Conservation (phyloP, 2,113 vertebrate genomes). For the Vicugna pacos region DNA sequence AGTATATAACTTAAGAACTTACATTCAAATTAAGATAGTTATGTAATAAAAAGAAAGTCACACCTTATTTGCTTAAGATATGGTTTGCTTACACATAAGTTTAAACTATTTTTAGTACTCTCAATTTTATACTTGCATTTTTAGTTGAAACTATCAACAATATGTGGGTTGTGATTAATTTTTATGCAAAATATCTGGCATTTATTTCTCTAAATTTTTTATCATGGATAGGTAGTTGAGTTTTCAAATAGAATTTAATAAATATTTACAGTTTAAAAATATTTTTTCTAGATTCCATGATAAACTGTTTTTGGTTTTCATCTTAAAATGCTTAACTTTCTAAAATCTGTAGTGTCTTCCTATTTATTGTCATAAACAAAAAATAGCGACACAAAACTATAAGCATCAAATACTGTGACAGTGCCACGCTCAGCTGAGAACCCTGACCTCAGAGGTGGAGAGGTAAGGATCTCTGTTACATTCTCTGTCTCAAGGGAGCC, state of each 20-base stretch:
- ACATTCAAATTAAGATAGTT: conserved; percentile 37
- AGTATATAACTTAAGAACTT: conserved; percentile 51
- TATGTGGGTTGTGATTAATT: background rate
- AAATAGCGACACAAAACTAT: background rate
- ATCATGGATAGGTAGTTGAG: background rate
- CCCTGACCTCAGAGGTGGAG: background rate
- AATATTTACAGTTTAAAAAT: background rate
- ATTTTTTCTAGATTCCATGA: background rate
- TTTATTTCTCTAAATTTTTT: background rate
- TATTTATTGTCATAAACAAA: background rate
- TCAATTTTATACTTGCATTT: background rate
- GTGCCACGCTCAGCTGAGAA: accelerated
- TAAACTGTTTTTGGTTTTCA: background rate
- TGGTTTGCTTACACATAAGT: background rate
- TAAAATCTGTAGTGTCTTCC: background rate
- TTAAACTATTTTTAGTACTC: background rate
- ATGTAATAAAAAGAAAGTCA: background rate
- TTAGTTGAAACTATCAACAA: background rate
- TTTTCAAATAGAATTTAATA: background rate
- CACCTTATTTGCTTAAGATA: background rate
- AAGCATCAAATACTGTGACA: accelerated
- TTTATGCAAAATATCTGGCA: background rate
- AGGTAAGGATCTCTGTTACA: background rate
- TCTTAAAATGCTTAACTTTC: background rate
- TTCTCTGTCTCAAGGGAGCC: accelerated